Evolutionary conservation across 2,797 vertebrate genomes (phyloP).

Genomic region (Tangara arthus): DNA sequence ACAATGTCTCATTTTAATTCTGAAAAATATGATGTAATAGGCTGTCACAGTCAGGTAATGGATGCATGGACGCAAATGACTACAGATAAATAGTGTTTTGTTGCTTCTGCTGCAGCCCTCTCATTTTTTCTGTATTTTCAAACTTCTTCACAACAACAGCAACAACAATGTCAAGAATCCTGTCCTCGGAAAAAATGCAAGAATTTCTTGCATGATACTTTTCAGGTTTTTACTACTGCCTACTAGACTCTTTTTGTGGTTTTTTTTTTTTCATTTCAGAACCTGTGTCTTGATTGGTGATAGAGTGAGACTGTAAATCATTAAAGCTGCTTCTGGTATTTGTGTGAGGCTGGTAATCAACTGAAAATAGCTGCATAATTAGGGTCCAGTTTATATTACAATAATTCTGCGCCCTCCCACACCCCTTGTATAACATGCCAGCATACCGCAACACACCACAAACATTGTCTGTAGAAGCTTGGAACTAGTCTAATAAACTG

Average conservation of each 20-base stretch:
- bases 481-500: not conserved
- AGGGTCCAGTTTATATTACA: not conserved
- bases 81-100: not conserved
- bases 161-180: not conserved
- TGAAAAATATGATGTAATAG: not conserved
- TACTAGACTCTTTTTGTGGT: not conserved
- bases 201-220: not conserved
- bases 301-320: not conserved
- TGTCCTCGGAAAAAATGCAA: not conserved
- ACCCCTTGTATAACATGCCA: not conserved
- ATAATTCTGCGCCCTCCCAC: not conserved
- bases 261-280: not conserved
- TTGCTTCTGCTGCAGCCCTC: not conserved
- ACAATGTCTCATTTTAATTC: not conserved
- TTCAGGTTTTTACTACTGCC: not conserved
- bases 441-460: not conserved
- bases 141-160: not conserved
- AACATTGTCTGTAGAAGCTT: not conserved
- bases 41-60: not conserved
- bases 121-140: constrained; percentile 5
- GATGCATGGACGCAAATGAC: not conserved
- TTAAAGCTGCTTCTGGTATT: not conserved
- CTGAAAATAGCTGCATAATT: not conserved
- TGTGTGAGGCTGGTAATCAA: not conserved
- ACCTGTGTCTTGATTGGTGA: not conserved